These are phyloP conservation scores for Drosophila simulans DNA, from an alignment of 1,140 invertebrate genomes.

Conservation along the genomic window DNA sequence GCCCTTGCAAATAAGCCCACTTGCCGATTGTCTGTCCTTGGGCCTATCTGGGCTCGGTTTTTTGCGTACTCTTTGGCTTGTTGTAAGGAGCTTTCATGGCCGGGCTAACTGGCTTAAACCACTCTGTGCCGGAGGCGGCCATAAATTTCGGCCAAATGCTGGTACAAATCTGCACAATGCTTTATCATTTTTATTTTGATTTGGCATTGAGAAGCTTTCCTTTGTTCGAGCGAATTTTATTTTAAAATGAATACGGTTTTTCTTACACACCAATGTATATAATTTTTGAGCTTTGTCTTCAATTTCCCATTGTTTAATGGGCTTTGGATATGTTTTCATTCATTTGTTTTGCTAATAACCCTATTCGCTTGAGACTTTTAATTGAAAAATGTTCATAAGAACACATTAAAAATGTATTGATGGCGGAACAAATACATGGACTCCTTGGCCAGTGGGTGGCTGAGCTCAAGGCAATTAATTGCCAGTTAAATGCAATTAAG, in stretches of 20 bases:
- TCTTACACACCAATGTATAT: neutral
- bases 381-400: neutral
- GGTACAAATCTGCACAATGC: conserved; percentile 13
- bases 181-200: conserved; percentile 4
- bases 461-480: conserved; percentile 48
- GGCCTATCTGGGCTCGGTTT: conserved; percentile 35
- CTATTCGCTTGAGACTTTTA: neutral
- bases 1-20: conserved; percentile 71
- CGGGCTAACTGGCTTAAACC: conserved; percentile 55
- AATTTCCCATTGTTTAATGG: neutral
- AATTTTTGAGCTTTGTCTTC: neutral
- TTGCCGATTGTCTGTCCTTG: conserved; percentile 49
- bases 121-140: conserved; percentile 13
- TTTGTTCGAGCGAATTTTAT: conserved; percentile 19
- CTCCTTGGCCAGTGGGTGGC: conserved; percentile 5
- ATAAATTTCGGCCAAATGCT: conserved; percentile 40
- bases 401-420: neutral
- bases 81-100: conserved; percentile 60
- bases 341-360: neutral
- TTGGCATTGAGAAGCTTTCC: neutral
- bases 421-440: neutral
- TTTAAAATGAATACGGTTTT: neutral
- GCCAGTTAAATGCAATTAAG: conserved; percentile 60
- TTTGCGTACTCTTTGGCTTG: conserved; percentile 50
- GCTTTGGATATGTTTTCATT: neutral